A percentile compares a stretch with the other conserved stretches of the same genome.
These are phyloP conservation scores for Campoletis sonorensis DNA, from an alignment of 1,140 invertebrate species.

Conservation along the genomic window DNA sequence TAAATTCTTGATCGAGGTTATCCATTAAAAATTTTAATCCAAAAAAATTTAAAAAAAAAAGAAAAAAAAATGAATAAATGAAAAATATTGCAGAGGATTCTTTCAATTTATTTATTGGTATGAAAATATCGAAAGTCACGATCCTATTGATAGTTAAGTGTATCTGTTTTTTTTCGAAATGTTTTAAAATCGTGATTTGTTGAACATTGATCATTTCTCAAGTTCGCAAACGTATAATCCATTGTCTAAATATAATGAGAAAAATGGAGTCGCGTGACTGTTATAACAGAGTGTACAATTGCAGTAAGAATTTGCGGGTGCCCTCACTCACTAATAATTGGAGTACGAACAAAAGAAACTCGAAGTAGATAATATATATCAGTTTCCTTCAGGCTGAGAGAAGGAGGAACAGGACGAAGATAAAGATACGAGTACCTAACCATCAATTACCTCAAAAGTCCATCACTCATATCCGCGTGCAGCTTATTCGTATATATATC, in stretches of 20 bases:
- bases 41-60: too few species aligned
- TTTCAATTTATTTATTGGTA: too few species aligned
- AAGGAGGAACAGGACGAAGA: not conserved
- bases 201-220: not conserved
- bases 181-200: not conserved
- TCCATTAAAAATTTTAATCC: too few species aligned
- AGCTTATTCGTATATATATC: not conserved
- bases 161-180: not conserved
- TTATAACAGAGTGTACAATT: not conserved
- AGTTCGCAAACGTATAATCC: not conserved
- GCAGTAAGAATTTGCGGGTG: not conserved
- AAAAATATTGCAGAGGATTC: too few species aligned
- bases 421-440: constrained; percentile 24
- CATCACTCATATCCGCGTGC: constrained; percentile 37
- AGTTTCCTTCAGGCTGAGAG: constrained; percentile 14
- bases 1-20: too few species aligned
- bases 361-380: constrained; percentile 16
- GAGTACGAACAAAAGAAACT: constrained; percentile 18
- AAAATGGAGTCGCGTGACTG: not conserved
- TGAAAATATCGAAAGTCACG: too few species aligned
- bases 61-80: too few species aligned
- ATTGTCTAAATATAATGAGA: constrained; percentile 1
- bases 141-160: too few species aligned
- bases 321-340: constrained; percentile 28
- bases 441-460: constrained; percentile 30